Base-by-base conservation (phyloP, 2,797 vertebrate genomes). In the Mormyrops boulengeri region DNA sequence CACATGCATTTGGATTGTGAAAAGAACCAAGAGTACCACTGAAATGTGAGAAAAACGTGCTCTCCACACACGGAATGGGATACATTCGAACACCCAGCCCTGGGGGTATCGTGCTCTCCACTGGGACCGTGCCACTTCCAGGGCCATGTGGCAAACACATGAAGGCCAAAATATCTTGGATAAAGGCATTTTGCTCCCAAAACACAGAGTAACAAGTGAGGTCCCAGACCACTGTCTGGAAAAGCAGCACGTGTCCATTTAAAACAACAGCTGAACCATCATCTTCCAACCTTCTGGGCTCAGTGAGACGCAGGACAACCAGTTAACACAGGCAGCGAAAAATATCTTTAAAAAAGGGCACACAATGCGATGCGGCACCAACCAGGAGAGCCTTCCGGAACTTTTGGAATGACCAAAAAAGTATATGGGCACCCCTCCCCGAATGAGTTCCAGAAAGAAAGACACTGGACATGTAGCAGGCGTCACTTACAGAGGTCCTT, bases 401-500 rank as follows among this genome's bases (percentile, higher is more conserved):
- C 26, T 19, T 77, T 7, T 4, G 34, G 69, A 41, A 41, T 77
- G 69, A 41, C 69, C 69, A 77, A 77, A 41, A 77, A 77, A 2
- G 69, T 19, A 17, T 41, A 19, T 19, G 34, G 34, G 17, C 69
- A 38, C 38, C 69, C 14, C 14, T 19, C 69, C 38, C 69, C 6
- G 2, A 77, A 38, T 7, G 50, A 30, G 22, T 26, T 55, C 9
- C 11, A 55, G 50, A 38, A 49, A 49, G 44, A 49, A 53, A 34
- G 22, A 52, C 47, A 22, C 17, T 88, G 55, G 55, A 62, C 41
- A 47, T 73, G 26, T 47, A 17, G 41, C 47, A 47, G 80, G 22
- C 49, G 12, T 53, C 26, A 50, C 62, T n/a, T 88, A 30, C 50
- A 88, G 50, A 88, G 69, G 49, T 55, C 92, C 92, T 91, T 89